Evolutionary conservation across 92 coral and sea anemone genomes (phyloP).

Genomic region (Muricea muricata): DNA sequence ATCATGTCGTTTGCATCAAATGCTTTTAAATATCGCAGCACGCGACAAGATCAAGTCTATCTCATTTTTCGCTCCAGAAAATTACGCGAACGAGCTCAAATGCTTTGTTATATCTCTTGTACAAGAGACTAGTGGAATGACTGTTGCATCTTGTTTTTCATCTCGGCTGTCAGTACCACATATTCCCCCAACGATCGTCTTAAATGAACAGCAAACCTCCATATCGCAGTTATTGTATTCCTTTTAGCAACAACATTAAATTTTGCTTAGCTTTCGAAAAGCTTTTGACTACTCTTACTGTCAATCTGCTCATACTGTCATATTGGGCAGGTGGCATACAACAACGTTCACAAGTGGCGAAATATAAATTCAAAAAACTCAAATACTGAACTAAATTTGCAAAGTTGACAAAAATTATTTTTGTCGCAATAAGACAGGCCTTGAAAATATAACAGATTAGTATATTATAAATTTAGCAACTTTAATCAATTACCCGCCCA

Average conservation of each 20-base stretch:
- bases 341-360: slow-evolving; percentile 1
- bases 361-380: background rate
- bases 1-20: slow-evolving; percentile 58
- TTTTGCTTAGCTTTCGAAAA: no score
- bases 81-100: background rate
- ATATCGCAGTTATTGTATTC: background rate
- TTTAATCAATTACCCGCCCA: no score
- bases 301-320: background rate
- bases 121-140: background rate
- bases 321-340: background rate
- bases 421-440: background rate
- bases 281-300: no score
- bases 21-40: slow-evolving; percentile 56
- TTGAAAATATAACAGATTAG: no score
- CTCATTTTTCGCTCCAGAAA: slow-evolving; percentile 48
- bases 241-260: no score
- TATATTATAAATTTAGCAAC: no score
- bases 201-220: background rate
- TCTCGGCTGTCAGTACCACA: background rate
- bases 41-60: slow-evolving; percentile 70
- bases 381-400: background rate
- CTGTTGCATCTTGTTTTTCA: background rate
- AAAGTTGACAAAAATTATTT: background rate
- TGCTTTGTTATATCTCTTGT: background rate
- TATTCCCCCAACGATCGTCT: background rate